These are phyloP conservation scores for Oenanthe oenanthe DNA, from an alignment of 2,113 vertebrate genomes.

Conservation along the genomic window DNA sequence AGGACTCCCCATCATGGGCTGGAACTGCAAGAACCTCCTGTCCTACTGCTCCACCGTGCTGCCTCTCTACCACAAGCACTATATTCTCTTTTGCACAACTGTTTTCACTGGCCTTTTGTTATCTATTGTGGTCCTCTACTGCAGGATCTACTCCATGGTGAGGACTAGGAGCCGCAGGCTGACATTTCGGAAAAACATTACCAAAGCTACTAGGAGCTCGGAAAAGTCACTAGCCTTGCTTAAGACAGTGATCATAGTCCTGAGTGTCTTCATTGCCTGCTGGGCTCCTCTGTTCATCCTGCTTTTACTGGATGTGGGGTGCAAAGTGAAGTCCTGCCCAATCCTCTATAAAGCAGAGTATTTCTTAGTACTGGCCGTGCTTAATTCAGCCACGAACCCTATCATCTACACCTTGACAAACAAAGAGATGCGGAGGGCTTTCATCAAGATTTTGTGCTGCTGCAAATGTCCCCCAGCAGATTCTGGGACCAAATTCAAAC, in stretches of 20 bases:
- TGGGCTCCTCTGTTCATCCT: conserved; percentile 97
- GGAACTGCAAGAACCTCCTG: conserved; percentile 90
- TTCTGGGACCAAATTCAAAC: conserved; percentile 79
- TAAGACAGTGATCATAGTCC: conserved; percentile 96
- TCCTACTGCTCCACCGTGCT: conserved; percentile 89
- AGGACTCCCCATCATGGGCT: conserved; percentile 92
- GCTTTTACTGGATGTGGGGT: conserved; percentile 93
- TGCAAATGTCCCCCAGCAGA: conserved; percentile 76
- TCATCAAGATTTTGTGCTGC: conserved; percentile 89
- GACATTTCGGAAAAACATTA: conserved; percentile 88
- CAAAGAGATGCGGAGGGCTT: conserved; percentile 96
- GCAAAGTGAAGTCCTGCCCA: conserved; percentile 82
- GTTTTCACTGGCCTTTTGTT: conserved; percentile 92
- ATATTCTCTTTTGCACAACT: conserved; percentile 97
- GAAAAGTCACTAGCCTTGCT: conserved; percentile 95
- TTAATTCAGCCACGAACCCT: conserved; percentile 98
- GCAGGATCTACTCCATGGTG: conserved; percentile 92
- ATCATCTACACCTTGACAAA: conserved; percentile 98
- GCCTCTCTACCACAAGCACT: conserved; percentile 97
- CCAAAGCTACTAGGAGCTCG: conserved; percentile 87
- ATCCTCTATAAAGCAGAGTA: conserved; percentile 93
- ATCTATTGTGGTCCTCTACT: conserved; percentile 93
- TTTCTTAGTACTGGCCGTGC: conserved; percentile 93
- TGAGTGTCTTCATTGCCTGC: conserved; percentile 96
- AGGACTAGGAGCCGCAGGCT: conserved; percentile 91